Evolutionary conservation across 2,113 vertebrate genomes (phyloP).

Genomic region (Hystrix cristata): DNA sequence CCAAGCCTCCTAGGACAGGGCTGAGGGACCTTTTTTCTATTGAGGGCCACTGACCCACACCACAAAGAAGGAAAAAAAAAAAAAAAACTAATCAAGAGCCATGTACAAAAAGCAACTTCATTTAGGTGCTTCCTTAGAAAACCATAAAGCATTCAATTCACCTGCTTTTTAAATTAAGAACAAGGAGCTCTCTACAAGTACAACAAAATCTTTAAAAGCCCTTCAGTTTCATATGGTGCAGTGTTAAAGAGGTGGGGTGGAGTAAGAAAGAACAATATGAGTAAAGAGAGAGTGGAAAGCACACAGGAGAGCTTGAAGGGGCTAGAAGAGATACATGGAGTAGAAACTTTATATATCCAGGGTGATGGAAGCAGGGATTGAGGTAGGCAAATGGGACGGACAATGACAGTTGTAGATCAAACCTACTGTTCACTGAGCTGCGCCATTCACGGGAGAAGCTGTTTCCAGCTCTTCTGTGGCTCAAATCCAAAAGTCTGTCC

Average conservation of each 20-base stretch:
- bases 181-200: slow-evolving; percentile 55
- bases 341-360: background rate
- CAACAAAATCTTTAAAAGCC: slow-evolving; percentile 28
- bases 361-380: background rate
- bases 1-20: slow-evolving; percentile 68
- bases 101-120: slow-evolving; percentile 79
- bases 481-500: background rate
- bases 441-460: background rate
- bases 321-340: background rate
- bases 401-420: background rate
- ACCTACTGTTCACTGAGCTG: background rate
- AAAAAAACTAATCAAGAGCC: slow-evolving; percentile 72
- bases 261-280: background rate
- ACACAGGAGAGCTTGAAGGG: background rate
- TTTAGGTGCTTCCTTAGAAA: slow-evolving; percentile 81
- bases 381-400: background rate
- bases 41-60: slow-evolving; percentile 76
- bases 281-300: background rate
- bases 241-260: background rate
- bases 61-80: background rate
- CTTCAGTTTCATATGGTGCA: slow-evolving; percentile 10
- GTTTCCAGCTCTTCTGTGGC: background rate
- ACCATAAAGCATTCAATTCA: slow-evolving; percentile 69
- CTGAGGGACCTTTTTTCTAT: slow-evolving; percentile 68
- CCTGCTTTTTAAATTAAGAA: slow-evolving; percentile 76